Percentiles rank a stretch among this genome's conserved stretches.
Conservation (phyloP, 2,113 vertebrate species). For the Eonycteris spelaea region DNA sequence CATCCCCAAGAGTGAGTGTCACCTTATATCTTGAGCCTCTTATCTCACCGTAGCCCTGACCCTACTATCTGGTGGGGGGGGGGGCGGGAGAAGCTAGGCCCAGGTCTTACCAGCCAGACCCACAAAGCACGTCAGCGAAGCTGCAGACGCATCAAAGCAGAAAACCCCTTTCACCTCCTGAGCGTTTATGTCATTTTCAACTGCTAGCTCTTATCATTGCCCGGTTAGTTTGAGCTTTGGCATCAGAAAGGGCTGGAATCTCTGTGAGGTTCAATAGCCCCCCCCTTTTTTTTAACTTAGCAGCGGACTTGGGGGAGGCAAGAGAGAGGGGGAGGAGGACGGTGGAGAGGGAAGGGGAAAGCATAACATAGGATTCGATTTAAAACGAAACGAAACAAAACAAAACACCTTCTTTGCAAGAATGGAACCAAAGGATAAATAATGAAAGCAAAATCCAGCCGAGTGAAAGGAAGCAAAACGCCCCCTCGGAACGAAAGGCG, state of each 20-base stretch:
- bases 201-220: background rate
- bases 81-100: background rate
- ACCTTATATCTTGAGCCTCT: background rate
- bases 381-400: background rate
- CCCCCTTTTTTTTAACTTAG: background rate
- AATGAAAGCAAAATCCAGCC: background rate
- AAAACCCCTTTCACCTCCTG: background rate
- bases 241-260: background rate
- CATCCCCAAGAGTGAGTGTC: fast-evolving
- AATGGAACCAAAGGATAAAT: background rate
- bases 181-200: background rate
- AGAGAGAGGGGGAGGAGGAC: background rate
- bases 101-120: background rate
- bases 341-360: background rate
- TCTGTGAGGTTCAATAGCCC: background rate
- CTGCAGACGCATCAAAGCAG: background rate
- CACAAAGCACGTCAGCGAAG: background rate
- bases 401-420: background rate
- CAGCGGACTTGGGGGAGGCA: no score
- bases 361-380: background rate
- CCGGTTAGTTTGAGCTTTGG: background rate
- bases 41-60: background rate
- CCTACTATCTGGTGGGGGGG: background rate
- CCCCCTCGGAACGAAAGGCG: background rate
- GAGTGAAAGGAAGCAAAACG: background rate